Percentiles rank a stretch among this genome's conserved stretches.
These are phyloP conservation scores for Phoebastria nigripes DNA, from an alignment of 2,797 vertebrate species.

Conservation along the genomic window DNA sequence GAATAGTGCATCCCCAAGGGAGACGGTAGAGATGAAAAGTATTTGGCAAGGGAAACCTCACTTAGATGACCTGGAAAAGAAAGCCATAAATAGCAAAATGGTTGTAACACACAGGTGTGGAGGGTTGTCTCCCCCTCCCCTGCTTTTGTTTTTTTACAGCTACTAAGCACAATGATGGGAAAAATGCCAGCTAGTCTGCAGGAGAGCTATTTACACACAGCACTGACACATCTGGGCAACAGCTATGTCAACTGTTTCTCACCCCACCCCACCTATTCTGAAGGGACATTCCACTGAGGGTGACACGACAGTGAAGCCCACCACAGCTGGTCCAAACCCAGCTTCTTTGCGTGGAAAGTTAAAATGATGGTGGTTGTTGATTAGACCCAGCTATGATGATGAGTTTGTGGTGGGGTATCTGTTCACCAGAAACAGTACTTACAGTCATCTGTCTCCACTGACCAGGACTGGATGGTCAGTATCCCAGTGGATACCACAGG, in stretches of 20 bases:
- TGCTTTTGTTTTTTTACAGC: background rate
- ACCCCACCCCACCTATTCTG: background rate
- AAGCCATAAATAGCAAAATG: background rate
- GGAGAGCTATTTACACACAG: background rate
- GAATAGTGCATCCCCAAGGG: background rate
- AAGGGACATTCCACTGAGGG: background rate
- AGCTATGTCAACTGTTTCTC: background rate
- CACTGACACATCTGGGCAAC: background rate
- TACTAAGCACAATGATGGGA: background rate
- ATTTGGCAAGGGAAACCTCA: background rate
- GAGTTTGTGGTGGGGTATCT: background rate
- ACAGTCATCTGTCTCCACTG: background rate
- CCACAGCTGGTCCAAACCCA: background rate
- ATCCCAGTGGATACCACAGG: background rate
- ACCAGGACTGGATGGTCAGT: background rate
- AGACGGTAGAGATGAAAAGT: background rate
- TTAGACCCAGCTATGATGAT: background rate
- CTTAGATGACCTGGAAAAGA: background rate
- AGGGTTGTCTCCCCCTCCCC: background rate
- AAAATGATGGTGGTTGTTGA: background rate
- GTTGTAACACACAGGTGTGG: background rate
- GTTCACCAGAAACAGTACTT: background rate
- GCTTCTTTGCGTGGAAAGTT: background rate
- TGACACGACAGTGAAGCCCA: background rate
- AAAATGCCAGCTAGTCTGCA: background rate